Conservation (phyloP, 2,113 vertebrate species). For the Morone saxatilis region DNA sequence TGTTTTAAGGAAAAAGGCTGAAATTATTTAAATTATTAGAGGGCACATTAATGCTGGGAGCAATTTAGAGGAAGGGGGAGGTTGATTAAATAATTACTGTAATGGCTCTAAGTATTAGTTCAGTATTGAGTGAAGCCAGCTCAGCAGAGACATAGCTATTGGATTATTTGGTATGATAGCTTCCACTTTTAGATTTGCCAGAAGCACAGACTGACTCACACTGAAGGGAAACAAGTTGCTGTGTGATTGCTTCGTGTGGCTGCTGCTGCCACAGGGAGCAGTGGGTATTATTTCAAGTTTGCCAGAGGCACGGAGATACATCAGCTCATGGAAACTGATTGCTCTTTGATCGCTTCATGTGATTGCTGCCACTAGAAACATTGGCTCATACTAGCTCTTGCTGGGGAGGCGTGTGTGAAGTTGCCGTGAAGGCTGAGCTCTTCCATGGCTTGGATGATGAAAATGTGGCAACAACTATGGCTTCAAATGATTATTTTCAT, state of each 20-base stretch:
- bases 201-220: constrained; percentile 16
- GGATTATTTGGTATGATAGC: constrained; percentile 43
- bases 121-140: constrained; percentile 4
- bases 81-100: constrained; percentile 41
- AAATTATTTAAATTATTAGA: constrained; percentile 12
- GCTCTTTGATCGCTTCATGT: constrained; percentile 40
- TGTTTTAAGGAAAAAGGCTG: constrained; percentile 9
- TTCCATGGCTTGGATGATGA: neutral
- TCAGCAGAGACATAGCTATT: constrained; percentile 7
- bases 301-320: constrained; percentile 20
- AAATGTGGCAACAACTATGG: neutral
- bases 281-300: constrained; percentile 37
- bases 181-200: constrained; percentile 40
- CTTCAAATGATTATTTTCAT: neutral
- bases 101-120: constrained; percentile 31
- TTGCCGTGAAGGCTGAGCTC: constrained; percentile 4
- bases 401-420: constrained; percentile 4
- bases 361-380: constrained; percentile 41
- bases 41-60: neutral
- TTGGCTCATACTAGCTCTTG: neutral
- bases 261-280: constrained; percentile 23
- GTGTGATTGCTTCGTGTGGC: constrained; percentile 48
- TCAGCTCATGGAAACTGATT: constrained; percentile 31
- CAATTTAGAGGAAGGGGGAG: constrained; percentile 3
- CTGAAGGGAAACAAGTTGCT: constrained; percentile 19